Percentiles rank a stretch among this genome's conserved stretches.
Evolutionary conservation across 2,888 invertebrate species (phyloP).

Genomic region (Aphodius sticticus): DNA sequence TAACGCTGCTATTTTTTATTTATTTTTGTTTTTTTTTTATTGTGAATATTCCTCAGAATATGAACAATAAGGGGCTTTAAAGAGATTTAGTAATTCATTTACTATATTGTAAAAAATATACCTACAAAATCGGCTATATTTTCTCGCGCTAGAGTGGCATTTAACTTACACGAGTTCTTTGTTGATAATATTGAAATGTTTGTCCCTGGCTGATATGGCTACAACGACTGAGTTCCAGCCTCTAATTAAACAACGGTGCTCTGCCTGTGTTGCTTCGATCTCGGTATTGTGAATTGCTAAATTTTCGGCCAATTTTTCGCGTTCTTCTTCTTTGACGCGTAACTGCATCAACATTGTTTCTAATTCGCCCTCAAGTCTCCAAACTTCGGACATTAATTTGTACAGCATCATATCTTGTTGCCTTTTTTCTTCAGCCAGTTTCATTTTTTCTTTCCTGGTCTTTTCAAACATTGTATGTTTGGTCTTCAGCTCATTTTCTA

Average conservation of each 20-base stretch:
- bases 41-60: too few relatives aligned
- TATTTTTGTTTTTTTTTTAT: too few relatives aligned
- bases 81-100: too few relatives aligned
- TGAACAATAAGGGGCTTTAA: too few relatives aligned
- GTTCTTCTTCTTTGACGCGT: conserved; percentile 70
- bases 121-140: too few relatives aligned
- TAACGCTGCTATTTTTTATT: too few relatives aligned
- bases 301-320: conserved; percentile 66
- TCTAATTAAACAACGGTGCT: conserved; percentile 73
- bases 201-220: conserved; percentile 74
- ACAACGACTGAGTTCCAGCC: conserved; percentile 80
- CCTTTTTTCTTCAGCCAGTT: conserved; percentile 66
- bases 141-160: too few relatives aligned
- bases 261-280: conserved; percentile 73
- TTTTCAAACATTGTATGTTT: conserved; percentile 73
- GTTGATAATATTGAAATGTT: conserved; percentile 68
- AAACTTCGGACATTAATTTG: conserved; percentile 73
- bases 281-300: conserved; percentile 77
- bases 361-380: conserved; percentile 73
- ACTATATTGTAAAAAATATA: too few relatives aligned
- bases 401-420: conserved; percentile 73
- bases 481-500: conserved; percentile 69
- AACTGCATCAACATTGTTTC: conserved; percentile 71
- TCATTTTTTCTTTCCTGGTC: conserved; percentile 65
- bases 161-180: conserved; percentile 67